Evolutionary conservation across 2,888 invertebrate species (phyloP).

Genomic region (Cecidostiba fungosa): DNA sequence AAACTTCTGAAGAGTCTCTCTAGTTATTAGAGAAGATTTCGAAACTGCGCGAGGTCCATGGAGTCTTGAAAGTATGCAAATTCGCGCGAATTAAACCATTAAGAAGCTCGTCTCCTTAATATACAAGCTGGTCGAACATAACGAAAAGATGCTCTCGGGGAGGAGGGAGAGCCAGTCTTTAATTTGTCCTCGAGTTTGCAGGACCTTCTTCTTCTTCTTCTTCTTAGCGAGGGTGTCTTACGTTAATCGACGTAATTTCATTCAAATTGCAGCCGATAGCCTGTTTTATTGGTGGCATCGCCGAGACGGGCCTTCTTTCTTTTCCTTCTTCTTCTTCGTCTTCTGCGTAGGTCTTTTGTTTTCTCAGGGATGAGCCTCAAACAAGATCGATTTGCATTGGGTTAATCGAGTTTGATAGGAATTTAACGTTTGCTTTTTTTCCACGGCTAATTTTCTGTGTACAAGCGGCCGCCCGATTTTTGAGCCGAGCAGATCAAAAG

Average conservation of each 20-base stretch:
- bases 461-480: too few relatives aligned
- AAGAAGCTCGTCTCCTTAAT: slow-evolving; percentile 67
- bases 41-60: slow-evolving; percentile 53
- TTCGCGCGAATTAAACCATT: slow-evolving; percentile 74
- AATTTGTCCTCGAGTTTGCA: slow-evolving; percentile 61
- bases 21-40: too few relatives aligned
- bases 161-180: slow-evolving; percentile 50
- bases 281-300: slow-evolving; percentile 33
- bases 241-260: slow-evolving; percentile 63
- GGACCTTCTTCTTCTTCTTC: slow-evolving; percentile 12
- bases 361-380: not conserved
- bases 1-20: slow-evolving; percentile 63
- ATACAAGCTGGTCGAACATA: not conserved
- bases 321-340: not conserved
- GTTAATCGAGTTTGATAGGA: not conserved
- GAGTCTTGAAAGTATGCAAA: slow-evolving; percentile 74
- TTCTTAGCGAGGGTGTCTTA: slow-evolving; percentile 50
- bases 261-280: slow-evolving; percentile 62
- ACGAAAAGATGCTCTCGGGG: not conserved
- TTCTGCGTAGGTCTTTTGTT: not conserved
- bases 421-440: not conserved
- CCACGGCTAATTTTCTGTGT: not conserved
- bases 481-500: too few relatives aligned
- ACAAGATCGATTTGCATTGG: slow-evolving; percentile 1
- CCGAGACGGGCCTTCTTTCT: not conserved